Evolutionary conservation across 1,140 invertebrate species (phyloP).

Genomic region (Coenobita brevimanus): DNA sequence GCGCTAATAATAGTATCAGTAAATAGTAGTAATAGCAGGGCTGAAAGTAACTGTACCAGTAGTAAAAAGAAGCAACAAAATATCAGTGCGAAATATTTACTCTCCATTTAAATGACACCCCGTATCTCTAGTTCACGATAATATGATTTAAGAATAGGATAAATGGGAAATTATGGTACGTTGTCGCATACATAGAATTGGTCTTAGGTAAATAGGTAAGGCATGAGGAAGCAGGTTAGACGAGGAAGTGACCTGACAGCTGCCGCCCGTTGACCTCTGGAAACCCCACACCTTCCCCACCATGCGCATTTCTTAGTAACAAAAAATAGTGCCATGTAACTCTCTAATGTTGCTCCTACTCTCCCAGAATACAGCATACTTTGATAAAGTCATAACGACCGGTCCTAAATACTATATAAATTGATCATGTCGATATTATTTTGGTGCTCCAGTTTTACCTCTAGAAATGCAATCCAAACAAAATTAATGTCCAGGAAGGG

Average conservation of each 20-base stretch:
- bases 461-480: slow-evolving; percentile 59
- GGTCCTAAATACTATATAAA: not conserved
- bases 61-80: too few species aligned
- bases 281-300: slow-evolving; percentile 12
- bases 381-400: not conserved
- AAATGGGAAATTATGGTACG: too few species aligned
- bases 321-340: slow-evolving; percentile 10
- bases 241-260: not conserved
- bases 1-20: too few species aligned
- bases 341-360: not conserved
- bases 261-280: slow-evolving; percentile 15
- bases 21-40: too few species aligned
- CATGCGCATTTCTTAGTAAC: slow-evolving; percentile 39
- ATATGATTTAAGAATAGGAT: too few species aligned
- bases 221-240: not conserved
- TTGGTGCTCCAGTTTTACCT: not conserved
- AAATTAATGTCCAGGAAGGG: slow-evolving; percentile 52
- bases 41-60: too few species aligned
- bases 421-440: not conserved
- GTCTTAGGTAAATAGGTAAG: not conserved
- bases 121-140: too few species aligned
- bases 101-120: too few species aligned
- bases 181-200: not conserved
- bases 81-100: too few species aligned
- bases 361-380: not conserved